These are phyloP conservation scores for Salminus brasiliensis DNA, from an alignment of 2,113 vertebrate species.

Conservation along the genomic window DNA sequence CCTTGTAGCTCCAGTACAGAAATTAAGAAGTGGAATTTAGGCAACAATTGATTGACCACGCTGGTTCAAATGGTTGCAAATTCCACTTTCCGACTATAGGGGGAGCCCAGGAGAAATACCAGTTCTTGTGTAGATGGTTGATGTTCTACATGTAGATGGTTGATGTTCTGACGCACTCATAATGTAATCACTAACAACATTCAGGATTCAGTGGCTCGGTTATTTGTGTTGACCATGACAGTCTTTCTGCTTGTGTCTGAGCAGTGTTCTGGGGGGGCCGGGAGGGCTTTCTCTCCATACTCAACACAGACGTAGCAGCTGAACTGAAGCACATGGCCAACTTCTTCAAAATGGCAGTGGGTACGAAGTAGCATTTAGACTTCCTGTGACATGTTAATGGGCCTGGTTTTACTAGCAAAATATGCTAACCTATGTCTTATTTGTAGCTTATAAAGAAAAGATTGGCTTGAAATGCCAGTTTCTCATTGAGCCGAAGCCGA, in stretches of 20 bases:
- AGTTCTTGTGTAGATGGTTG: no score
- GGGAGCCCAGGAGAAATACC: no score
- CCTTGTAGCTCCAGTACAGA: no score
- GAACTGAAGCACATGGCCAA: conserved; percentile 71
- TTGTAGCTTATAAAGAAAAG: conserved; percentile 71
- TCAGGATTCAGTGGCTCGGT: neutral
- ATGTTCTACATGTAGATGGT: no score
- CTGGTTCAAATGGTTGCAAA: no score
- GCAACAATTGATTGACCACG: no score
- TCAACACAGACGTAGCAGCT: conserved; percentile 66
- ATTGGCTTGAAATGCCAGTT: conserved; percentile 73
- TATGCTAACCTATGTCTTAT: neutral
- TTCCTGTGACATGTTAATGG: neutral
- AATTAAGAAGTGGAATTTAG: no score
- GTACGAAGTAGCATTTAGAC: conserved; percentile 52
- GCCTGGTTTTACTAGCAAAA: neutral
- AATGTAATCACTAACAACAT: neutral
- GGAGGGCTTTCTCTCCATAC: conserved; percentile 67
- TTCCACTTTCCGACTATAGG: no score
- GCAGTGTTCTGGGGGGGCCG: conserved; percentile 74
- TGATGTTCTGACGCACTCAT: no score
- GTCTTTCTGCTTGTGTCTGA: neutral
- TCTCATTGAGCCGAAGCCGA: conserved; percentile 71
- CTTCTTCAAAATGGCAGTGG: conserved; percentile 72
- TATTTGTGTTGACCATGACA: no score